Conservation (phyloP, 2,797 vertebrate genomes). For the Anabas testudineus region DNA sequence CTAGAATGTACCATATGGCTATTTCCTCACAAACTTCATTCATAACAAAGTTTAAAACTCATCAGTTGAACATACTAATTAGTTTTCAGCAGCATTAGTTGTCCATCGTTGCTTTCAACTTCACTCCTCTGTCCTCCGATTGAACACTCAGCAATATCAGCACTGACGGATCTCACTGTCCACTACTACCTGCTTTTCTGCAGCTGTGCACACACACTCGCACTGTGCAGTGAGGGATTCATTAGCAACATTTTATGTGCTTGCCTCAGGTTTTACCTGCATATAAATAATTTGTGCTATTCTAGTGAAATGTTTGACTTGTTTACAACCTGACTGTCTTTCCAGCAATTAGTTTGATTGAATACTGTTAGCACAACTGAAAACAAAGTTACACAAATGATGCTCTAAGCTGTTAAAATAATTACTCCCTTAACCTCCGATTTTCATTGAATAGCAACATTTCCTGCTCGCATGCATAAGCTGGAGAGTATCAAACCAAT, state of each 20-base stretch:
- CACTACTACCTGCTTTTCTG: not conserved
- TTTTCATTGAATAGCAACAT: not conserved
- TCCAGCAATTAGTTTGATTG: not conserved
- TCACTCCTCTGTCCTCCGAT: too few relatives aligned
- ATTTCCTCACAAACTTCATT: too few relatives aligned
- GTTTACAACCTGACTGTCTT: not conserved
- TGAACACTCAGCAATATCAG: too few relatives aligned
- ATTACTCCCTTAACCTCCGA: not conserved
- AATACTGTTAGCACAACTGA: not conserved
- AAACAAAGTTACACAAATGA: not conserved
- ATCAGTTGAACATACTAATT: too few relatives aligned
- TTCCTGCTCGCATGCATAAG: not conserved
- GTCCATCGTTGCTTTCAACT: too few relatives aligned
- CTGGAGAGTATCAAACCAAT: not conserved
- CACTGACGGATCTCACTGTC: too few relatives aligned
- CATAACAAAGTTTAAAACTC: too few relatives aligned
- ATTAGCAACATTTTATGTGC: not conserved
- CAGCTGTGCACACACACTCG: not conserved
- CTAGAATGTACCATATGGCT: too few relatives aligned
- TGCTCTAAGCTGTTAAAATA: not conserved
- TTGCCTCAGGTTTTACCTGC: too few relatives aligned
- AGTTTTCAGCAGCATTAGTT: too few relatives aligned
- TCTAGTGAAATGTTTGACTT: too few relatives aligned
- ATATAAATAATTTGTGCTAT: too few relatives aligned
- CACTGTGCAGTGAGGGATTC: not conserved